Evolutionary conservation across 2,797 vertebrate genomes (phyloP), one percentile per base, ranked within the genome.

Genomic region (Adelosebastes latens): DNA sequence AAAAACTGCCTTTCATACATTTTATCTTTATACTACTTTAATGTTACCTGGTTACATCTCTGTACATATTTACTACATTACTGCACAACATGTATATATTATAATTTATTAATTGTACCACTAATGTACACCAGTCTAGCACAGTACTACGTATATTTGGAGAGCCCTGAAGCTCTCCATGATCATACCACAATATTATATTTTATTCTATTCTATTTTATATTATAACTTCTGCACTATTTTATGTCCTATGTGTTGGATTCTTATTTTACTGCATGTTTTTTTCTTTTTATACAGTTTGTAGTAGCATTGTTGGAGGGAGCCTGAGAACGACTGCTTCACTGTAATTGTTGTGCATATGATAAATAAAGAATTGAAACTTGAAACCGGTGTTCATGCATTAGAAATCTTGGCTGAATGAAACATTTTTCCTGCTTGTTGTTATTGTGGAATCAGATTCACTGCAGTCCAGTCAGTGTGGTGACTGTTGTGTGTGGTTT

Each of bases 401-500:
- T 29, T 18, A 59, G 25, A 29, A 18, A 62, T 52, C n/a, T n/a
- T 12, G 59, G 16, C 71, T 73, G 42, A 53, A 20, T 18, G 52
- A 70, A 70, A 56, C 32, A 39, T 39, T 18, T 13, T 13, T 32
- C 56, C n/a, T 6, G 20, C 8, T 18, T 4, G 10, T 25, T 39
- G 42, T 49, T 72, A 24, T 64, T 11, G 39, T 25, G 11, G 31
- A 29, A 12, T 79, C 69, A 59, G 77, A 27, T 65, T 49, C 13
- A 39, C 34, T 22, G 34, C 68, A 49, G 68, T 29, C 1, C 31
- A 8, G 65, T 29, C 29, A 7, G 4, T 18, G 58, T 12, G 66
- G 59, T 53, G 49, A 11, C 52, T 42, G 62, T 22, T 67, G 63
- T 59, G 73, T 67, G 60, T 75, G 10, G 67, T 70, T 52, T n/a